These are phyloP conservation scores for Apostichopus parvimensis DNA, from an alignment of 35 echinoderm and acorn worm genomes.

Conservation along the genomic window DNA sequence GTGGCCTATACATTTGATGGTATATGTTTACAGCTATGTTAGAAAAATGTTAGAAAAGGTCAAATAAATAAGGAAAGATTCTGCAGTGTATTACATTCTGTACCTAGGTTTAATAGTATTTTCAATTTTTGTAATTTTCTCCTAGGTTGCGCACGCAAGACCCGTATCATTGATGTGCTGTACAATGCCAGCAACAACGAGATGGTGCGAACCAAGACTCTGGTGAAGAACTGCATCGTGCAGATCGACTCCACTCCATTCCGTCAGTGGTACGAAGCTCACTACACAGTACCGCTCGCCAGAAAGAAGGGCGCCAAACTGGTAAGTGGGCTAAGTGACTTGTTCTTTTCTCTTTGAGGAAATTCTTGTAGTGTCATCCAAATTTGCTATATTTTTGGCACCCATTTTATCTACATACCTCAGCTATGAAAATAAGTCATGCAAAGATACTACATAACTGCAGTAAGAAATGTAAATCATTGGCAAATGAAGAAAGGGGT, in stretches of 20 bases:
- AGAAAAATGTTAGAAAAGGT: too few relatives aligned
- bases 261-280: conserved; percentile 98
- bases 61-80: too few relatives aligned
- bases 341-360: neutral
- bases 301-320: conserved; percentile 95
- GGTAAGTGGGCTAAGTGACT: conserved; percentile 54
- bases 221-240: conserved; percentile 94
- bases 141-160: conserved; percentile 45
- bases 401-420: neutral
- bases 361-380: too few relatives aligned
- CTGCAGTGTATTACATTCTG: too few relatives aligned
- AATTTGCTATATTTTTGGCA: too few relatives aligned
- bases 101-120: too few relatives aligned
- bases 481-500: too few relatives aligned
- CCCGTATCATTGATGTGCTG: conserved; percentile 93
- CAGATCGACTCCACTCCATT: conserved; percentile 97
- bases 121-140: neutral
- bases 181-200: conserved; percentile 99
- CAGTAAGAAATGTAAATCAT: too few relatives aligned
- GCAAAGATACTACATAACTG: too few relatives aligned
- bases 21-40: too few relatives aligned
- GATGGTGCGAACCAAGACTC: conserved; percentile 95
- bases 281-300: conserved; percentile 88
- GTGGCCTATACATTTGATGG: too few relatives aligned
- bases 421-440: neutral